phyloP scores from a whole-genome alignment of 92 coral and sea anemone genomes.

The Epizoanthus ramosus region DNA sequence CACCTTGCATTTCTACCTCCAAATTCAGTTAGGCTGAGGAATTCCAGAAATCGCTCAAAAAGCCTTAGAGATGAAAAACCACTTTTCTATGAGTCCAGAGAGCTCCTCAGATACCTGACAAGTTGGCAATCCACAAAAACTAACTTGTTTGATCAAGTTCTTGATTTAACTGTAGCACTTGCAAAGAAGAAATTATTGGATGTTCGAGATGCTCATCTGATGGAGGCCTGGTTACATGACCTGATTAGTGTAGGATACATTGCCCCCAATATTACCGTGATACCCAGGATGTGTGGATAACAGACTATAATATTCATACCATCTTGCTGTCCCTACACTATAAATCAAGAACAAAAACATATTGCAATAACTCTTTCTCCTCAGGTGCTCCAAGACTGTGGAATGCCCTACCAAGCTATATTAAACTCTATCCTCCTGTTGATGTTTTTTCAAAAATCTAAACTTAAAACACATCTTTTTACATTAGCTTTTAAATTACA shows the following conservation, averaged over 20 bases:
- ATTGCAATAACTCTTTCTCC: too few species aligned
- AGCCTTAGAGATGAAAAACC: constrained; percentile 3
- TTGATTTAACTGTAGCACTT: constrained; percentile 22
- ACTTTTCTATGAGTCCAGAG: constrained; percentile 13
- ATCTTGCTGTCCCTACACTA: too few species aligned
- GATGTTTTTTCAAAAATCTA: too few species aligned
- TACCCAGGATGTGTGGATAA: too few species aligned
- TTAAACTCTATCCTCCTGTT: too few species aligned
- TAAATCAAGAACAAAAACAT: too few species aligned
- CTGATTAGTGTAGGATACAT: constrained; percentile 27
- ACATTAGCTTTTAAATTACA: too few species aligned
- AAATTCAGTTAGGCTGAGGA: constrained; percentile 1
- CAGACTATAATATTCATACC: too few species aligned
- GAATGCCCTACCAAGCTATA: too few species aligned
- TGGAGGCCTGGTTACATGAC: constrained; percentile 46
- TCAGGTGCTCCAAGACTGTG: too few species aligned
- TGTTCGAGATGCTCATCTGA: constrained; percentile 20
- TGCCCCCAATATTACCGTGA: constrained; percentile 19
- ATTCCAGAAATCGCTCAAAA: neutral
- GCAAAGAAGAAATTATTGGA: constrained; percentile 20
- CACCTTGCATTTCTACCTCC: constrained; percentile 13
- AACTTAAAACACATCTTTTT: too few species aligned
- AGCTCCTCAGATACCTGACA: constrained; percentile 17
- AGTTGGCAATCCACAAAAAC: constrained; percentile 28
- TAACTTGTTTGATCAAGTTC: constrained; percentile 11